Evolutionary conservation across 2,888 invertebrate genomes (phyloP).

Genomic region (Ypsolopha sequella): DNA sequence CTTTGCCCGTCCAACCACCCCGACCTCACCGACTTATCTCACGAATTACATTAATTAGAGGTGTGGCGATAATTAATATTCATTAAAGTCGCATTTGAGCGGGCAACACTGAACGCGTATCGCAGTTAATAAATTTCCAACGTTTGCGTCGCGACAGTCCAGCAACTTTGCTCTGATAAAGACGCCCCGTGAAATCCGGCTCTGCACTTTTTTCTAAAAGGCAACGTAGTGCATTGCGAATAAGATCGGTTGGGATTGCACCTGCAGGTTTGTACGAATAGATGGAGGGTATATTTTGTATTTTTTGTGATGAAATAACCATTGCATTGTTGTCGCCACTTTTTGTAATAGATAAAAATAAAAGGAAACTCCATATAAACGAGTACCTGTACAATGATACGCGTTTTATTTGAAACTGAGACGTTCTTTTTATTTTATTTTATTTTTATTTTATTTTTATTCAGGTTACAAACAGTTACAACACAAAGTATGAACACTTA

Average conservation of each 20-base stretch:
- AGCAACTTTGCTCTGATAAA: constrained; percentile 38
- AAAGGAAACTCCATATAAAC: no score
- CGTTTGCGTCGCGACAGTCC: constrained; percentile 5
- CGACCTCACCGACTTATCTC: constrained; percentile 39
- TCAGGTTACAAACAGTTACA: no score
- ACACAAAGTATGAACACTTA: no score
- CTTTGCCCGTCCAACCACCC: constrained; percentile 33
- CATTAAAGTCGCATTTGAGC: constrained; percentile 67
- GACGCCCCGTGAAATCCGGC: constrained; percentile 31
- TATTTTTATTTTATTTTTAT: no score
- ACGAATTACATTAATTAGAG: constrained; percentile 67
- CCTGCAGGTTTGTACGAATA: background rate
- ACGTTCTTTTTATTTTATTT: no score
- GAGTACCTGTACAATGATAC: no score
- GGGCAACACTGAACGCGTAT: constrained; percentile 65
- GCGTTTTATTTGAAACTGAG: no score
- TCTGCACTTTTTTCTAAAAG: background rate
- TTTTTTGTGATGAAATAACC: no score
- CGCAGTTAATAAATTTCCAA: constrained; percentile 65
- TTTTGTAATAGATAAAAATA: no score
- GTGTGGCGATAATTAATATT: constrained; percentile 69
- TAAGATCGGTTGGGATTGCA: background rate
- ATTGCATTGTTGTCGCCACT: no score
- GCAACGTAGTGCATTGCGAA: constrained; percentile 13
- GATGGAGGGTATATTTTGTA: background rate